Percentiles rank a stretch among this genome's conserved stretches.
Evolutionary conservation across 2,888 invertebrate species (phyloP).

Genomic region (Carabus problematicus): DNA sequence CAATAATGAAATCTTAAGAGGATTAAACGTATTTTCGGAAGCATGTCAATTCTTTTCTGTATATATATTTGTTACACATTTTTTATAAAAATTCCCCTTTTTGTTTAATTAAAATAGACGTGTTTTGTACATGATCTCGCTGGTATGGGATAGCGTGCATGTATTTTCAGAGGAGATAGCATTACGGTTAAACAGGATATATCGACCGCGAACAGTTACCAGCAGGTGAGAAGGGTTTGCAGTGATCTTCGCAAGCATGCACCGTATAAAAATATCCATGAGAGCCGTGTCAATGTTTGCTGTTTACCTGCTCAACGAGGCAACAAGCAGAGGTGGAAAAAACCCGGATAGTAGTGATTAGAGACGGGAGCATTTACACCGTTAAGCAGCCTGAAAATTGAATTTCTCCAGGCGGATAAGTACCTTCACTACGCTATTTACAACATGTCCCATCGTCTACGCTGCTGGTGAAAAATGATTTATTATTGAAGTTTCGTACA

Average conservation of each 20-base stretch:
- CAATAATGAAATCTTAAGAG: no score
- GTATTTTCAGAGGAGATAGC: no score
- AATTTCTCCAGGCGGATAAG: constrained; percentile 18
- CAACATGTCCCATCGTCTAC: not conserved
- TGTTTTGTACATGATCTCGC: no score
- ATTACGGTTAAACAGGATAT: no score
- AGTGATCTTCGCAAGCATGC: constrained; percentile 13
- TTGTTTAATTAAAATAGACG: no score
- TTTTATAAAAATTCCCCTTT: no score
- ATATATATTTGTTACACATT: no score
- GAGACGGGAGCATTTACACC: constrained; percentile 24
- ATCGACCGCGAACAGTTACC: no score
- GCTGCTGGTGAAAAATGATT: constrained; percentile 19
- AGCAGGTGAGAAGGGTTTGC: not conserved
- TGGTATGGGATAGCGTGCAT: no score
- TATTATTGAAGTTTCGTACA: constrained; percentile 19
- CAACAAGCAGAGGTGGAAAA: constrained; percentile 4
- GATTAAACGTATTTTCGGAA: no score
- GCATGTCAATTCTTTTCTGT: no score
- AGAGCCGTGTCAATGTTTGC: constrained; percentile 30
- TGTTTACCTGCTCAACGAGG: constrained; percentile 24
- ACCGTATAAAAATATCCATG: constrained; percentile 15
- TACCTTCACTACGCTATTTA: constrained; percentile 18
- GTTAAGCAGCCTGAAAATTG: constrained; percentile 29
- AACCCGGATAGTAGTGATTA: constrained; percentile 29